These are phyloP conservation scores for Phortica magna DNA, from an alignment of 2,888 invertebrate species.

Conservation along the genomic window DNA sequence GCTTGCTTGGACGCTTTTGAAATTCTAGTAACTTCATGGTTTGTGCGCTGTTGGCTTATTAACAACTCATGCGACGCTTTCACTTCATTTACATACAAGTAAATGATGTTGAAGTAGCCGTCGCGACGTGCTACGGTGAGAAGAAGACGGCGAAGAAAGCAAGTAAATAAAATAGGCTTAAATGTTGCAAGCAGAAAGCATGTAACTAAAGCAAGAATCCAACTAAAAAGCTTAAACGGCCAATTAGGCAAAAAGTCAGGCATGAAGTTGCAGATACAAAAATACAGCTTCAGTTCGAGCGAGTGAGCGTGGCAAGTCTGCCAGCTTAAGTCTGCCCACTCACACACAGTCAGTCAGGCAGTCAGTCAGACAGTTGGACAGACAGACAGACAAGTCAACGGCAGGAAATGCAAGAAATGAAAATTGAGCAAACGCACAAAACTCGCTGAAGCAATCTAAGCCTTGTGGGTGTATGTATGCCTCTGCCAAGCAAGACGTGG, in stretches of 20 bases:
- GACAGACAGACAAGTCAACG: constrained; percentile 16
- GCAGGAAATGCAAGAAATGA: constrained; percentile 59
- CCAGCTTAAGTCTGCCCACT: constrained; percentile 18
- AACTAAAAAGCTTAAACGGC: constrained; percentile 54
- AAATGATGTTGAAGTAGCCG: constrained; percentile 42
- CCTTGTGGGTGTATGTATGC: background rate
- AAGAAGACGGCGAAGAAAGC: constrained; percentile 19
- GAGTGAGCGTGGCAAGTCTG: constrained; percentile 1
- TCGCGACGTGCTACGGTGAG: background rate
- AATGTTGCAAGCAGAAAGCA: constrained; percentile 19
- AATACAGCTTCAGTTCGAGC: constrained; percentile 24
- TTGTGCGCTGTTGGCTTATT: constrained; percentile 9
- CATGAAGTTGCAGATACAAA: constrained; percentile 21
- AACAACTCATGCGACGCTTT: constrained; percentile 55
- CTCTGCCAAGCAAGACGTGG: background rate
- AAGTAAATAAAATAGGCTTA: constrained; percentile 32
- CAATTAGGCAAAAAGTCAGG: constrained; percentile 61
- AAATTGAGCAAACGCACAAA: constrained; percentile 37
- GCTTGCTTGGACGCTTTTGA: background rate
- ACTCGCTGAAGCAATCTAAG: background rate
- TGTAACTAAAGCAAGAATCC: constrained; percentile 56
- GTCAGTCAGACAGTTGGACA: constrained; percentile 32
- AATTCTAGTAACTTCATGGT: background rate
- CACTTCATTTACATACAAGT: constrained; percentile 66
- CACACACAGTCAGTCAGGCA: constrained; percentile 39